A percentile compares a stretch with the other conserved stretches of the same genome.
Conservation (phyloP, 2,888 invertebrate genomes). For the Acanthacorydalis orientalis region DNA sequence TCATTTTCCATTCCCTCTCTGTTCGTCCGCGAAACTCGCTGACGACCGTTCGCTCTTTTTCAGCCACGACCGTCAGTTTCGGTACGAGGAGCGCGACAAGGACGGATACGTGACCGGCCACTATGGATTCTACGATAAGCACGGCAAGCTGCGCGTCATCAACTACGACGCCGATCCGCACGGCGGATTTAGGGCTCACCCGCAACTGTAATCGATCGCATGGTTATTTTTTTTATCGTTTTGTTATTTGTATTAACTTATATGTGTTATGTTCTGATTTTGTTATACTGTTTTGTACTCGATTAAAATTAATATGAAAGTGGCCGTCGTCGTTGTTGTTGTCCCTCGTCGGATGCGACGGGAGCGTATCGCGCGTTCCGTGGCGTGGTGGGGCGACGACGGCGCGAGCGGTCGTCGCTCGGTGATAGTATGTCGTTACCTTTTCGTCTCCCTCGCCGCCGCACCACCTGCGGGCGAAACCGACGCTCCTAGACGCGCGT, state of each 20-base stretch:
- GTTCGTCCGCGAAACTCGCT: not conserved
- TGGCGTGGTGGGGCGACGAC: too few species aligned
- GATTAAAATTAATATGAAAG: not conserved
- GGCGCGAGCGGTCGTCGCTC: too few species aligned
- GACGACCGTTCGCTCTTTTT: too few species aligned
- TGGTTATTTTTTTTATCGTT: too few species aligned
- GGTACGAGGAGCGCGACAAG: conserved; percentile 60
- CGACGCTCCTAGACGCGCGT: too few species aligned
- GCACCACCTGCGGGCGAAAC: too few species aligned
- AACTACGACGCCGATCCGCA: conserved; percentile 59
- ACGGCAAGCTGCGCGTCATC: conserved; percentile 57
- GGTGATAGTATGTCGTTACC: too few species aligned
- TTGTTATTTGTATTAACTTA: not conserved
- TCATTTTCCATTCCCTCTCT: not conserved
- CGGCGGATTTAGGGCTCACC: conserved; percentile 44
- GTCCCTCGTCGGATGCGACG: too few species aligned
- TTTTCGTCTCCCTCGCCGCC: too few species aligned
- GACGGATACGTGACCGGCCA: conserved; percentile 62
- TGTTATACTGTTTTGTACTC: not conserved
- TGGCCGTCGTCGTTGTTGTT: too few species aligned
- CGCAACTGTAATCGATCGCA: not conserved
- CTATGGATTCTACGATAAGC: conserved; percentile 62
- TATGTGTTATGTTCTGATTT: conserved; percentile 6
- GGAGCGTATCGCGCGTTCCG: too few species aligned
- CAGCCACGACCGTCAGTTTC: conserved; percentile 66